Conservation (phyloP, 2,797 vertebrate species). For the Chelon labrosus region DNA sequence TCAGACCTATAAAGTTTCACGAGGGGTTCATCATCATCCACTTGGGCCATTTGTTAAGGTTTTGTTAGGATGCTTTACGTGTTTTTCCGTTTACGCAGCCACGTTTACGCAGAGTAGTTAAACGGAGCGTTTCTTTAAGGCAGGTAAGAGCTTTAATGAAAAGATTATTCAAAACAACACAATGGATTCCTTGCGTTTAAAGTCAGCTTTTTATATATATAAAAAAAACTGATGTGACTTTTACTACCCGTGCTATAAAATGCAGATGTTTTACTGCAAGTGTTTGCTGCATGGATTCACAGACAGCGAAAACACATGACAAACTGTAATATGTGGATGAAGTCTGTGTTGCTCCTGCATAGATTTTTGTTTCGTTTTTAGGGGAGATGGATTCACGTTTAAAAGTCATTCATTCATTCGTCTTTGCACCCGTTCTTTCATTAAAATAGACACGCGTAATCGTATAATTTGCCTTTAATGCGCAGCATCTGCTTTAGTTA, state of each 20-base stretch:
- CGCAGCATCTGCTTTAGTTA: constrained; percentile 24
- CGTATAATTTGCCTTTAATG: constrained; percentile 3
- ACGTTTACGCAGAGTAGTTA: constrained; percentile 31
- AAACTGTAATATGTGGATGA: neutral
- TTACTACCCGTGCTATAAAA: constrained; percentile 1
- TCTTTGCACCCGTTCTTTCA: constrained; percentile 18
- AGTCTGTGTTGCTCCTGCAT: neutral
- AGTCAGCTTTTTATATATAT: no score
- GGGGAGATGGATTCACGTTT: neutral
- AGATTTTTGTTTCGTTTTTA: neutral
- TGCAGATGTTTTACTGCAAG: constrained; percentile 31
- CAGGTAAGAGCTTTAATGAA: constrained; percentile 3
- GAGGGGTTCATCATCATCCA: constrained; percentile 26
- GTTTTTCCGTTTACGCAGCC: constrained; percentile 44
- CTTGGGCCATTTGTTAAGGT: neutral
- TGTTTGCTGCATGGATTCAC: constrained; percentile 21
- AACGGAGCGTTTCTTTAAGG: neutral
- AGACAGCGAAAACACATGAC: constrained; percentile 1
- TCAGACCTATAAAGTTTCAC: constrained; percentile 39
- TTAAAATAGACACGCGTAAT: constrained; percentile 36
- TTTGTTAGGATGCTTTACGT: constrained; percentile 33
- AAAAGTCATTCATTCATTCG: constrained; percentile 11
- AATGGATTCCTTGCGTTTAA: neutral
- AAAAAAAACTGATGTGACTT: constrained; percentile 15
- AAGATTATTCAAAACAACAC: neutral